A percentile compares a stretch with the other conserved stretches of the same genome.
These are phyloP conservation scores for Psix sp. DNA, from an alignment of 1,140 invertebrate genomes.

Conservation along the genomic window DNA sequence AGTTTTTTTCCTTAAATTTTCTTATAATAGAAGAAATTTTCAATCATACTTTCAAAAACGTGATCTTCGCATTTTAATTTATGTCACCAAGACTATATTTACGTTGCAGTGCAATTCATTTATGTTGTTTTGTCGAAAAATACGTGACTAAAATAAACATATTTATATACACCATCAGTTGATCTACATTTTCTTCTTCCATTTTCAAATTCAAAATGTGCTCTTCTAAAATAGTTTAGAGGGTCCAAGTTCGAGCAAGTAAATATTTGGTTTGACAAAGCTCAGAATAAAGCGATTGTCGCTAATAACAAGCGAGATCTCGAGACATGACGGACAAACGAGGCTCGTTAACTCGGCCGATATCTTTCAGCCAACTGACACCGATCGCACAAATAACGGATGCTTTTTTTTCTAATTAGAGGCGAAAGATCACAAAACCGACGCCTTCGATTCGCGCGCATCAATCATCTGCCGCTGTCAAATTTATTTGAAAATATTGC, in stretches of 20 bases:
- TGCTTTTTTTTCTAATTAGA: slow-evolving; percentile 38
- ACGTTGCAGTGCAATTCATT: slow-evolving; percentile 17
- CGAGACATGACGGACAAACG: slow-evolving; percentile 54
- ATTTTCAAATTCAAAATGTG: too few relatives aligned
- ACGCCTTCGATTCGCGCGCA: slow-evolving; percentile 29
- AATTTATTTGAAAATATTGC: too few relatives aligned
- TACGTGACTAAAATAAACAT: slow-evolving; percentile 5
- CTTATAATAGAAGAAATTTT: slow-evolving; percentile 27
- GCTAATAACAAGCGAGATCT: slow-evolving; percentile 29
- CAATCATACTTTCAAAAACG: slow-evolving; percentile 13
- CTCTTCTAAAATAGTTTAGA: too few relatives aligned
- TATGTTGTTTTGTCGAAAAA: slow-evolving; percentile 23
- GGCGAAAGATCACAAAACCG: slow-evolving; percentile 38
- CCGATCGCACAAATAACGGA: slow-evolving; percentile 49
- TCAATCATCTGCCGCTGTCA: slow-evolving; percentile 13
- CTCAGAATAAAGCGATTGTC: too few relatives aligned
- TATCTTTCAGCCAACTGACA: slow-evolving; percentile 48
- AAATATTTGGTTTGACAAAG: too few relatives aligned
- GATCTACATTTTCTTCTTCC: too few relatives aligned
- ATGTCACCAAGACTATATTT: slow-evolving; percentile 18
- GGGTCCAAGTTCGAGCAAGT: too few relatives aligned
- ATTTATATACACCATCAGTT: slow-evolving; percentile 1
- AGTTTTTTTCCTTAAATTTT: slow-evolving; percentile 21
- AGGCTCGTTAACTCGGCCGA: slow-evolving; percentile 52
- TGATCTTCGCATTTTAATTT: slow-evolving; percentile 32